Percentiles rank a stretch among this genome's conserved stretches.
phyloP scores from a whole-genome alignment of 1,140 invertebrate genomes.

The Heliconius congener region DNA sequence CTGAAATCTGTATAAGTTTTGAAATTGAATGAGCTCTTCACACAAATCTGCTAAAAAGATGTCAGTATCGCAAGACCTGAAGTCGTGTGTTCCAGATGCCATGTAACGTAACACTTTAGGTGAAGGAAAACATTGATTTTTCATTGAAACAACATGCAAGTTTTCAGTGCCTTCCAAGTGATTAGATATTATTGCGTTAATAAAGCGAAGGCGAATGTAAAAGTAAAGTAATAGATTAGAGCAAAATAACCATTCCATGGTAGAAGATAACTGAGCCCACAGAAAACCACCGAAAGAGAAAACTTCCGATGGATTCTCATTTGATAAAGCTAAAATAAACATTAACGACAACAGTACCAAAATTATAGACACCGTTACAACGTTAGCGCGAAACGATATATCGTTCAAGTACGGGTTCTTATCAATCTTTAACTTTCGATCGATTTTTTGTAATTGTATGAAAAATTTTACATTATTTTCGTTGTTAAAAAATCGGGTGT shows the following conservation, averaged over 20 bases:
- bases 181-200: conserved; percentile 56
- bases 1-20: conserved; percentile 42
- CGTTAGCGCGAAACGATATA: conserved; percentile 40
- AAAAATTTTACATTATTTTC: conserved; percentile 52
- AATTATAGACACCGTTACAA: conserved; percentile 23
- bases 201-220: conserved; percentile 47
- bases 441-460: conserved; percentile 57
- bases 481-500: conserved; percentile 52
- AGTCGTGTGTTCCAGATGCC: conserved; percentile 46
- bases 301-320: conserved; percentile 17
- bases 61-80: conserved; percentile 44
- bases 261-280: conserved; percentile 36
- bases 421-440: conserved; percentile 52
- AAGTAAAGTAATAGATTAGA: conserved; percentile 56
- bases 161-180: conserved; percentile 34
- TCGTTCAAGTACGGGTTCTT: conserved; percentile 37
- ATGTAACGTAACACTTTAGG: conserved; percentile 42
- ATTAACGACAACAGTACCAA: conserved; percentile 8
- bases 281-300: conserved; percentile 35
- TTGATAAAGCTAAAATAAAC: background rate
- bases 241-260: conserved; percentile 49
- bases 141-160: background rate
- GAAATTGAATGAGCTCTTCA: conserved; percentile 44
- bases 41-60: conserved; percentile 53
- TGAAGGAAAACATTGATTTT: conserved; percentile 29